Base-by-base conservation (phyloP, 2,113 vertebrate genomes). In the Recurvirostra avosetta region DNA sequence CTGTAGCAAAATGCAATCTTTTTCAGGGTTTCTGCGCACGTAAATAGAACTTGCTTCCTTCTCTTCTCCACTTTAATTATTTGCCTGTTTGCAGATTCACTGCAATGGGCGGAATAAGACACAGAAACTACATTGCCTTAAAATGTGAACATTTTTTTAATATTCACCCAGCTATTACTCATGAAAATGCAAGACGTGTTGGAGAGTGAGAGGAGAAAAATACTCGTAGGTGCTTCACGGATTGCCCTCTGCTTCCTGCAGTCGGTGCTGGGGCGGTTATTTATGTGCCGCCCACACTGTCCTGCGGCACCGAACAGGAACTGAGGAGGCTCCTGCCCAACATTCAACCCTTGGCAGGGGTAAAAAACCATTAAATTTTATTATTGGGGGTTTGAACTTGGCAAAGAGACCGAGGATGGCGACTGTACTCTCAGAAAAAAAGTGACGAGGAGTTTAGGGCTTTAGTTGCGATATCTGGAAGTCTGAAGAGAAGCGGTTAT, bases 41-140 rank as follows among this genome's bases (percentile, higher is more conserved):
- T 11, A 5, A 1, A 2, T 10, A 25, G 29, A 23, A 11, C 12
- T 11, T 7, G 5, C 45, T 55, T 6, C n/a, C 36, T 23, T 15
- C 67, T 36, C 17, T n/a, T 53, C 49, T 55, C 55, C 25, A 0
- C 62, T 61, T 38, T 9, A 23, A 15, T 59, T 12, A 23, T 65
- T 43, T 56, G 32, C 52, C 77, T 58, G 26, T 32, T 59, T 36
- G 45, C 52, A 52, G 67, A 22, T 16, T 10, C n/a, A 4, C 32
- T 65, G 40, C 43, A 56, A 73, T 47, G 68, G 55, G 78, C 3
- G 3, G 32, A 45, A 22, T 45, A 34, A 59, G 53, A 25, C 4
- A n/a, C 23, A 17, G 10, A 40, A 62, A 8, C 8, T 2, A 18
- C 32, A 3, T 38, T 12, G 29, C 34, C 38, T 40, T 47, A 40